Base-by-base conservation (phyloP, 1,140 invertebrate species). In the Cephus cinctus region DNA sequence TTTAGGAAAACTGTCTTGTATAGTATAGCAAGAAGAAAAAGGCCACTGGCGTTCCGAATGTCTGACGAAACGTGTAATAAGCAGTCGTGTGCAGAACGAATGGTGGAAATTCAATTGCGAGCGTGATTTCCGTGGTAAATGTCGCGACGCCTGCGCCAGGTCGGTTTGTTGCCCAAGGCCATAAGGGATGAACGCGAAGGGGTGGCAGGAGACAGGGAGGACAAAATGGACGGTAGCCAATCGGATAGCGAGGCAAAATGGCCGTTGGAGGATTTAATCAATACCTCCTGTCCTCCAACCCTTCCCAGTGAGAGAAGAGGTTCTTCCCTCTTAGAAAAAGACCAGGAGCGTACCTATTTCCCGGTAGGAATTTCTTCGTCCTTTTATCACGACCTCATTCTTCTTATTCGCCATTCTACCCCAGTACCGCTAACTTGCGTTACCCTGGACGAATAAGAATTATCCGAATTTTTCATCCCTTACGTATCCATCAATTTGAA, bases 211-310 rank as follows among this genome's bases (percentile, higher is more conserved):
- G 19, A 34, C 21, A 5, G 23, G 41, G 12, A 64, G 63, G 57
- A 72, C 65, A 76, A 76, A 76, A 75, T 74, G 74, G 74, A 65
- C 58, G 71, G 36, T 67, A 47, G 36, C 73, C 73, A 76, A 76
- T 75, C 58, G 54, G 62, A 53, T 50, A 35, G 43, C 43, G 45
- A 44, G 46, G 46, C 61, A 76, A 75, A 65, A 76, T 76, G 74
- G 74, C 73, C 62, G 66, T 59, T 55, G 41, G 64, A 66, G 63
- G 69, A 73, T 75, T 75, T 76, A 73, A 76, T 75, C 74, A 76
- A 76, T 76, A 76, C 61, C 56, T 65, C 58, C 61, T 61, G 56
- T 54, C 55, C 59, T 60, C 44, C n/a, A n/a, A 18, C 27, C 54
- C 54, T 57, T 55, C 35, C 43, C 18, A 39, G 54, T 60, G 63